Evolutionary conservation across 2,113 vertebrate species (phyloP).

Genomic region (Seriola dumerili): DNA sequence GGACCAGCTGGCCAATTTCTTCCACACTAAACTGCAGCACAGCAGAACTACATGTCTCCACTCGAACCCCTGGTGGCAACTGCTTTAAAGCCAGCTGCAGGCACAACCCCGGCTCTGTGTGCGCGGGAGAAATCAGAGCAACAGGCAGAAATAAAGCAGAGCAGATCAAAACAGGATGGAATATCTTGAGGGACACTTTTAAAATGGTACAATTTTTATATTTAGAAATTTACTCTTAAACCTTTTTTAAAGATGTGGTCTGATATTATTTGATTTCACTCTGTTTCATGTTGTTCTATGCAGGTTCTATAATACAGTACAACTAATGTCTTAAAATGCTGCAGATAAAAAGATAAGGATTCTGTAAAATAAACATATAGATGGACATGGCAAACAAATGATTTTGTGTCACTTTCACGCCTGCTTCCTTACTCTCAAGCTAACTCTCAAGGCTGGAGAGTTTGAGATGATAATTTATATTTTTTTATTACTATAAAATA

Average conservation of each 20-base stretch:
- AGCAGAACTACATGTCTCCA: slow-evolving; percentile 85
- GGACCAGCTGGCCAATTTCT: slow-evolving; percentile 94
- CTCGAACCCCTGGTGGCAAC: slow-evolving; percentile 86
- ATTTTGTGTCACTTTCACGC: background rate
- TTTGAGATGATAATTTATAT: background rate
- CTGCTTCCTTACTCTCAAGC: background rate
- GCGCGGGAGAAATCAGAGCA: background rate
- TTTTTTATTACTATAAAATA: background rate
- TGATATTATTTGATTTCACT: background rate
- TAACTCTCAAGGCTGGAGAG: background rate
- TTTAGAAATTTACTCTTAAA: background rate
- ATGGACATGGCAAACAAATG: background rate
- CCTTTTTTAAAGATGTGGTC: background rate
- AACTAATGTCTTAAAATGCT: background rate
- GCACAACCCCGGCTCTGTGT: slow-evolving; percentile 62
- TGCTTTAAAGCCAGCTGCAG: slow-evolving; percentile 93
- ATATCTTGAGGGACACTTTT: background rate
- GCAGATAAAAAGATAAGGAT: background rate
- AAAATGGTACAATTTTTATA: background rate
- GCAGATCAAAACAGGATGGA: background rate
- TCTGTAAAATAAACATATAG: too few relatives aligned
- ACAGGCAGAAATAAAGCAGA: background rate
- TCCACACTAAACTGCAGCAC: slow-evolving; percentile 93
- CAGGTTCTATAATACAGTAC: background rate
- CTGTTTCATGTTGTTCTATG: background rate